Evolutionary conservation across 23 tunicate genomes (phyloP), one percentile per base, ranked within the genome.

Genomic region (Clavelina lepadiformis): DNA sequence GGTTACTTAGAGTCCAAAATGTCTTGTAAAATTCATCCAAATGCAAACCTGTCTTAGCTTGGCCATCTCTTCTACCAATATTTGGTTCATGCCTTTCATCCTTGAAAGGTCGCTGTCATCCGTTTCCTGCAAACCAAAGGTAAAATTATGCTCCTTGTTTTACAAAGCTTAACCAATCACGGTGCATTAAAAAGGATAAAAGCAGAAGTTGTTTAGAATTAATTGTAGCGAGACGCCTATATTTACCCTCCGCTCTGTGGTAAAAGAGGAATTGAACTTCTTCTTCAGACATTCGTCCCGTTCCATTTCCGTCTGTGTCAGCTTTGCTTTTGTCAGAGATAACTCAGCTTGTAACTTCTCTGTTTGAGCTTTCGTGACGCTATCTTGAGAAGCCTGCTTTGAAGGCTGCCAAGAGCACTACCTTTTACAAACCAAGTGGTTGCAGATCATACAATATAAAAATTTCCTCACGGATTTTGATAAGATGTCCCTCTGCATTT

Each of bases 401-500:
- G 95, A 70, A 22, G 95, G 95, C 95, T 86, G 51, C 23, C 54
- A 81, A 35, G 5, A 26, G 31, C 5, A 3, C 25, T 5, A n/a
- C n/a, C n/a, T n/a, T n/a, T n/a, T n/a, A n/a, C n/a, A n/a, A n/a
- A n/a, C n/a, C n/a, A n/a, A n/a, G n/a, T n/a, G n/a, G n/a, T n/a
- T n/a, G n/a, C n/a, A n/a, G n/a, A n/a, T 44, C 49, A 15, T 13
- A 11, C 49, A 44, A 44, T 35, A 58, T 5, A 28, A 11, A 28
- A 19, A 54, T 19, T 18, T 54, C 50, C 77, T n/a, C 56, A 86
- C 95, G 65, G 95, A 86, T 65, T 86, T 86, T 31, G 85, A 62
- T 32, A 86, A 75, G 46, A 86, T 82, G 33, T 86, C 85, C 59
- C 85, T 63, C 65, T 86, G 86, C 85, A 86, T 86, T 30, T 86